These are phyloP conservation scores for Aporophyla lueneburgensis DNA, from an alignment of 2,888 invertebrate genomes.

Conservation along the genomic window DNA sequence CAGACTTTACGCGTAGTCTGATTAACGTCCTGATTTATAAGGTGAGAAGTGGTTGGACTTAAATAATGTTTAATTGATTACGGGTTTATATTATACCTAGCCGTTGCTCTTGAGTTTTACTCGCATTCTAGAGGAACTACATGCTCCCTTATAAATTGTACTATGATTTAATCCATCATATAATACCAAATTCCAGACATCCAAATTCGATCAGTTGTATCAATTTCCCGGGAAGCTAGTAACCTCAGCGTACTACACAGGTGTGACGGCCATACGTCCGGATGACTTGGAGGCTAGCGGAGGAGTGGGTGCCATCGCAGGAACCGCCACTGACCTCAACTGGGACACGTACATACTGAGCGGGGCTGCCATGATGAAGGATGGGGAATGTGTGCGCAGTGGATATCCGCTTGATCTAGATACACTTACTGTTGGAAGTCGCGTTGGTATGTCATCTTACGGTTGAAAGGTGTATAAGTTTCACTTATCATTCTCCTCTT, in stretches of 20 bases:
- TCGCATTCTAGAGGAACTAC: not conserved
- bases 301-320: conserved; percentile 88
- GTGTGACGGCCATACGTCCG: conserved; percentile 97
- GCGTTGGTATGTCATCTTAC: conserved; percentile 91
- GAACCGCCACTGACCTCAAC: conserved; percentile 97
- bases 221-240: not conserved
- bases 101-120: not conserved
- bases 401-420: conserved; percentile 97
- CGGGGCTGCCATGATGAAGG: conserved; percentile 97
- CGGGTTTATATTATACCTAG: not conserved
- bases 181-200: not conserved
- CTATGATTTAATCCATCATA: not conserved
- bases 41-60: not conserved
- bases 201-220: not conserved
- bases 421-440: conserved; percentile 94
- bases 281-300: conserved; percentile 94
- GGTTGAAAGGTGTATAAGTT: not conserved
- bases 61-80: not conserved
- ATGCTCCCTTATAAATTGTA: too few relatives aligned
- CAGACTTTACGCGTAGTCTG: not conserved
- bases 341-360: conserved; percentile 98
- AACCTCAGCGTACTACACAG: conserved; percentile 78
- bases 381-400: conserved; percentile 95
- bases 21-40: not conserved
- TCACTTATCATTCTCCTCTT: not conserved